Evolutionary conservation across 2,888 invertebrate genomes (phyloP).

Genomic region (Pseudococcus viburni): DNA sequence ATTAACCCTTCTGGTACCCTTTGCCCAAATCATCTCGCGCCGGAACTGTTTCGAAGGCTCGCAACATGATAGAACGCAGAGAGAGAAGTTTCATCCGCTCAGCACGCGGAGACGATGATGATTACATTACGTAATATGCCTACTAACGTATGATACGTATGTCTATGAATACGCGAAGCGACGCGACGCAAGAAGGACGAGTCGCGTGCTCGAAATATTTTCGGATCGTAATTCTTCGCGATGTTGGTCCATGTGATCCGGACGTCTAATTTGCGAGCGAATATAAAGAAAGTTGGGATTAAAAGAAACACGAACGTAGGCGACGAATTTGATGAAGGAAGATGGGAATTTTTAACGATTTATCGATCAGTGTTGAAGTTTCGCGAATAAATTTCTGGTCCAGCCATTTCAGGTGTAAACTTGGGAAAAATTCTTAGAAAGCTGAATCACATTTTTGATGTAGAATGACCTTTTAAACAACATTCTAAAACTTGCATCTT

Average conservation of each 20-base stretch:
- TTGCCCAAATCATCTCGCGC: not conserved
- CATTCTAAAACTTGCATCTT: too few relatives aligned
- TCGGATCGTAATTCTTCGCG: not conserved
- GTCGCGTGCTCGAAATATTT: slow-evolving; percentile 44
- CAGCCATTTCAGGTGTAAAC: too few relatives aligned
- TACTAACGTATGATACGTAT: slow-evolving; percentile 13
- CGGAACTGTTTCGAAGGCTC: slow-evolving; percentile 7
- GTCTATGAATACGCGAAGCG: not conserved
- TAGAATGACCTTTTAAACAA: too few relatives aligned
- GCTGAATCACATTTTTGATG: too few relatives aligned
- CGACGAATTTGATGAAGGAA: not conserved
- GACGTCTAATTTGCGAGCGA: not conserved
- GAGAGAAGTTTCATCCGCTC: not conserved
- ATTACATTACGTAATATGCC: slow-evolving; percentile 30
- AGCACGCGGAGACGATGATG: not conserved
- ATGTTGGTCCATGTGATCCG: not conserved
- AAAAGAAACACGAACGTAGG: not conserved
- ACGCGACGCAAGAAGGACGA: not conserved
- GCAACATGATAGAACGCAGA: not conserved
- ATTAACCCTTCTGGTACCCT: not conserved
- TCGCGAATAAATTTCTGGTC: too few relatives aligned
- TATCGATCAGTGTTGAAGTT: too few relatives aligned
- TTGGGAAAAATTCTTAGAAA: too few relatives aligned
- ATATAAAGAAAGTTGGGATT: not conserved
- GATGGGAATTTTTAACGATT: too few relatives aligned